Conservation (phyloP, 2,797 vertebrate genomes). For the Spinus olivaceus region DNA sequence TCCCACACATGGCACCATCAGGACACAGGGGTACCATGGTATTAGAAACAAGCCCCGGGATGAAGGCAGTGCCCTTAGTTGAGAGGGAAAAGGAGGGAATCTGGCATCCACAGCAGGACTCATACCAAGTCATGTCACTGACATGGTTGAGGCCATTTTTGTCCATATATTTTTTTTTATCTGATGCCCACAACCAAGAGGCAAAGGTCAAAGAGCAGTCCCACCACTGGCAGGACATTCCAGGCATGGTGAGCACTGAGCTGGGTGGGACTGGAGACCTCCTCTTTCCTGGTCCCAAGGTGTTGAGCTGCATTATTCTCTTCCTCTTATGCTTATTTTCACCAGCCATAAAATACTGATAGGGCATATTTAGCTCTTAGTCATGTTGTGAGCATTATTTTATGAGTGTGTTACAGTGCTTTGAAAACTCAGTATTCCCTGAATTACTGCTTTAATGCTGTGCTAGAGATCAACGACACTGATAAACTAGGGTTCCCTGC, state of each 20-base stretch:
- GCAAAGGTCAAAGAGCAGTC: background rate
- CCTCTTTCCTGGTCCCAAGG: background rate
- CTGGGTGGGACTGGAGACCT: background rate
- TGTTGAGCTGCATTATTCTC: background rate
- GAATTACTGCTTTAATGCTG: conserved; percentile 26
- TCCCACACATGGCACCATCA: background rate
- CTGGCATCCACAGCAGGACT: accelerated
- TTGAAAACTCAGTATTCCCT: conserved; percentile 26
- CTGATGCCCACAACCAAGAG: background rate
- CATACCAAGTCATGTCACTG: background rate
- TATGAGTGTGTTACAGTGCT: conserved; percentile 10
- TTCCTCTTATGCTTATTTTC: background rate
- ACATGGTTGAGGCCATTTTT: background rate
- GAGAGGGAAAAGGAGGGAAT: background rate
- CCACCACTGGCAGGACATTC: background rate
- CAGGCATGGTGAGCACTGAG: accelerated
- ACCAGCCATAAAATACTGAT: background rate
- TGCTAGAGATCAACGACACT: background rate
- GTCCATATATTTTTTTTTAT: background rate
- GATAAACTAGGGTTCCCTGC: background rate
- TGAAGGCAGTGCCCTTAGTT: background rate
- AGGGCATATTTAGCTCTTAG: conserved; percentile 29
- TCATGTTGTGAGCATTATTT: conserved; percentile 1
- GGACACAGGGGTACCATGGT: accelerated
- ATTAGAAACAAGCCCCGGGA: background rate